phyloP scores from a whole-genome alignment of 1,140 invertebrate species.

The Drosophila ananassae region DNA sequence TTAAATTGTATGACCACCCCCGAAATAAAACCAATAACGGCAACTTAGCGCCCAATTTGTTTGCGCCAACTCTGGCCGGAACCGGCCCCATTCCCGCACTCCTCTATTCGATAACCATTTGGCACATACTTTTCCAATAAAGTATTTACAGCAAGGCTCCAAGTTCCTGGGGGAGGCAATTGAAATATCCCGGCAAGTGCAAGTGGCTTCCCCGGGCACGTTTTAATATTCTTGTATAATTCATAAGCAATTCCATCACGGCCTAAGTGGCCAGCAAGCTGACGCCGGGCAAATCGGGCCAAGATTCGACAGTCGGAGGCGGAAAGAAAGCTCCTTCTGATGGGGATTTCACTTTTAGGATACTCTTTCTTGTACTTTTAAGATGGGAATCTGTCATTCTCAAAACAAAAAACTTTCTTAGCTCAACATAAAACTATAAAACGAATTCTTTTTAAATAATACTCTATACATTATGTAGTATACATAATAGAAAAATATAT shows the following conservation, averaged over 20 bases:
- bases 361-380: conserved; percentile 2
- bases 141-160: conserved; percentile 66
- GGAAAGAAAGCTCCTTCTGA: conserved; percentile 20
- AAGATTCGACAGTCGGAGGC: conserved; percentile 21
- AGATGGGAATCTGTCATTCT: background rate
- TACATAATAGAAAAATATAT: too few species aligned
- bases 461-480: too few species aligned
- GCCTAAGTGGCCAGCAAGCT: conserved; percentile 83
- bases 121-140: conserved; percentile 82
- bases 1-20: conserved; percentile 55
- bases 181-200: conserved; percentile 60
- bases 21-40: conserved; percentile 70
- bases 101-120: conserved; percentile 68
- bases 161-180: conserved; percentile 46
- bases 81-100: background rate
- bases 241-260: conserved; percentile 84
- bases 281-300: conserved; percentile 62
- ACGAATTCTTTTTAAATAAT: too few species aligned
- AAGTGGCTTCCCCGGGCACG: conserved; percentile 54
- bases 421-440: too few species aligned
- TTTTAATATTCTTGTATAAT: conserved; percentile 84
- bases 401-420: too few species aligned
- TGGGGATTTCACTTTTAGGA: background rate
- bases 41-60: conserved; percentile 81
- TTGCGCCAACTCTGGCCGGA: conserved; percentile 31